Evolutionary conservation across 2,797 vertebrate genomes (phyloP), one percentile per base, ranked within the genome.

Genomic region (Xiphophorus birchmanni): DNA sequence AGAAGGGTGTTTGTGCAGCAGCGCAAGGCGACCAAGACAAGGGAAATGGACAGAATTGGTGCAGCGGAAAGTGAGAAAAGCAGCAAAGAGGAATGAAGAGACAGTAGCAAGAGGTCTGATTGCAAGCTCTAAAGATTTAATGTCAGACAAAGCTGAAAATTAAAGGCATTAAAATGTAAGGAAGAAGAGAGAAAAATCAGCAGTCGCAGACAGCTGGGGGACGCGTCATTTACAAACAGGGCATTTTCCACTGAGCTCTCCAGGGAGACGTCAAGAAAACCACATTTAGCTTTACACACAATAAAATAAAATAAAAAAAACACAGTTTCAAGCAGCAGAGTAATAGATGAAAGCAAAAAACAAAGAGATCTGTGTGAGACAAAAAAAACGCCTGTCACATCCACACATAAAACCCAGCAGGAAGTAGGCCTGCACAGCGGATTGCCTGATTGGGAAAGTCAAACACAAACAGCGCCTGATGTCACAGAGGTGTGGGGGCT

Each of bases 1-100:
- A 87, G 79, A 71, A 35, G 75, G 75, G 60, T 77, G 78, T 79
- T 76, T 84, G 87, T 88, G 86, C 76, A 87, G 79, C 82, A n/a
- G 56, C 76, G 80, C 82, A 82, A 82, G 79, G 88, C 21, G 5
- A 77, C 54, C 81, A 40, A 85, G 63, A 11, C 54, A 56, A 77
- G 75, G 40, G 80, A 80, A 90, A 85, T 35, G 37, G 83, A 88
- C 75, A 79, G 80, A 86, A 85, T 54, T 81, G 78, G 86, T 69
- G 56, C 82, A 85, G 79, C 50, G 56, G 71, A 85, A 79, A 84
- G 67, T 5, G 78, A 69, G 85, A 56, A 78, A 82, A 80, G 82
- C 5, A 67, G 73, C 45, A 78, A 35, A 75, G 48, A 73, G 29
- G 77, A 56, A 54, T 47, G 69, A 86, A 75, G 58, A 73, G 58